A percentile compares a stretch with the other conserved stretches of the same genome.
Conservation (phyloP, 2,888 invertebrate genomes). For the Aelia acuminata region DNA sequence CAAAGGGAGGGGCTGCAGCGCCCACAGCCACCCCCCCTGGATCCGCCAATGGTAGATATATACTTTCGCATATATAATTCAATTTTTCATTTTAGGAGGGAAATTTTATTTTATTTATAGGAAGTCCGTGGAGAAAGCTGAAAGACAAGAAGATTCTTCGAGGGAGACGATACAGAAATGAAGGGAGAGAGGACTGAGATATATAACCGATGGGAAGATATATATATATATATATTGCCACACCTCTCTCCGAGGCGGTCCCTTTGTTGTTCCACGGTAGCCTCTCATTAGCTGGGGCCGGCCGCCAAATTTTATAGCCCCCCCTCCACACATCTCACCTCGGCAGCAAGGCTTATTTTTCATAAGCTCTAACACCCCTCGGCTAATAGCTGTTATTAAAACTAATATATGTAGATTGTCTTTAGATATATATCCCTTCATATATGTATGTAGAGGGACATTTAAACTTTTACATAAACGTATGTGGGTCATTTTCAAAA, state of each 20-base stretch:
- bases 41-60: too few species aligned
- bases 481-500: neutral
- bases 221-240: too few species aligned
- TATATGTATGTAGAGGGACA: neutral
- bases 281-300: constrained; percentile 22
- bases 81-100: too few species aligned
- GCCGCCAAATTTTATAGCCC: constrained; percentile 24
- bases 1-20: too few species aligned
- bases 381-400: constrained; percentile 12
- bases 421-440: neutral
- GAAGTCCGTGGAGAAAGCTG: too few species aligned
- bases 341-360: neutral
- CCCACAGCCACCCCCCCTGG: too few species aligned
- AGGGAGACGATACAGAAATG: neutral
- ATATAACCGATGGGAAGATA: neutral
- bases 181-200: neutral
- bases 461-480: neutral
- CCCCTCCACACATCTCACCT: neutral
- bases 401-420: constrained; percentile 12
- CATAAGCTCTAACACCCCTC: neutral
- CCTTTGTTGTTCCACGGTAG: constrained; percentile 45
- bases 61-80: too few species aligned
- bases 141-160: too few species aligned
- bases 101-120: too few species aligned
- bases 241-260: too few species aligned